Evolutionary conservation across 2,797 vertebrate genomes (phyloP), one percentile per base, ranked within the genome.

Genomic region (Myripristis jacobus): DNA sequence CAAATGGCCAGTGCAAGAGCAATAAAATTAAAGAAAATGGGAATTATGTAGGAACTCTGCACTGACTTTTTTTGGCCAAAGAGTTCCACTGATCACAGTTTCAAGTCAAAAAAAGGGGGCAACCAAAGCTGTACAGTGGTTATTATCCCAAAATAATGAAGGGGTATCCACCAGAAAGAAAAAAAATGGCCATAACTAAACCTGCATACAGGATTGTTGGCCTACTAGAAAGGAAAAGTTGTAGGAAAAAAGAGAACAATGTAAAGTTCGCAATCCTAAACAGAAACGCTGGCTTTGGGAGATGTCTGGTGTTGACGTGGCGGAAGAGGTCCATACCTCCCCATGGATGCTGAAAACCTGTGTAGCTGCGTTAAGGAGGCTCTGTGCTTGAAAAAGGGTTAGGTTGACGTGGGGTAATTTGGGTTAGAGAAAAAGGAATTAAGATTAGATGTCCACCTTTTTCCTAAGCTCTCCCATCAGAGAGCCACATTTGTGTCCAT

Each of bases 381-480:
- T 92, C 93, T 94, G 94, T 89, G 89, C 92, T 94, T 94, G 91
- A 93, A 92, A 94, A 94, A 92, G 92, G 92, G 94, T 95, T 95
- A 93, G 92, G 86, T 88, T 90, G 91, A 92, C 77, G 88, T 91
- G 92, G 92, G 94, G 94, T 94, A 94, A 94, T 94, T 94, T 92
- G 90, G 93, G 94, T 95, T 94, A 95, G 94, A 94, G 94, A 92
- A 93, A 31, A 93, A 94, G 91, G 87, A 93, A 93, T 94, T 92
- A 88, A 86, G 92, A 94, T 94, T 94, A 94, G 90, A 91, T 82
- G 83, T 93, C 88, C 82, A 93, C 91, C 90, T 92, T 92, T 31
- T 92, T 91, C 85, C 89, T 91, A 90, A 18, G 80, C 89, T 90
- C 88, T 80, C 81, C 63, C 78, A 75, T 79, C 75, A 87, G 85